Percentiles rank a stretch among this genome's conserved stretches.
Conservation (phyloP, 2,888 invertebrate species). For the Leptopilina drosophilae region DNA sequence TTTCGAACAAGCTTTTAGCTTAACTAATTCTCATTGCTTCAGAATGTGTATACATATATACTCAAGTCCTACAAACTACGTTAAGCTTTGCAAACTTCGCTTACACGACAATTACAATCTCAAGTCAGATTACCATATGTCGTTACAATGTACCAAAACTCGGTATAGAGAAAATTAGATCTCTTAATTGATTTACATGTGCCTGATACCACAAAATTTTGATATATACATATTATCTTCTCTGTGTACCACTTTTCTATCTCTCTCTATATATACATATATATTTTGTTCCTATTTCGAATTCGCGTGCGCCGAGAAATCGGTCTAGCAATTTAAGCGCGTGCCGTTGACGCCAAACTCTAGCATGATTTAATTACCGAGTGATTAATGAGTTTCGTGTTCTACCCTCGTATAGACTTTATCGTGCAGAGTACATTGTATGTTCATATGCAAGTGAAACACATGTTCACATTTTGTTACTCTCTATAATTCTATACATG, state of each 20-base stretch:
- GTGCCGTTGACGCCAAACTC: constrained; percentile 63
- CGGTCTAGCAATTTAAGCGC: constrained; percentile 59
- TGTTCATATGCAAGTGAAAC: constrained; percentile 6
- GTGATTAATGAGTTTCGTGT: constrained; percentile 66
- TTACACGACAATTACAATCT: constrained; percentile 22
- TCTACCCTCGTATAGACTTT: constrained; percentile 48
- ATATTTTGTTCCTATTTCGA: constrained; percentile 15
- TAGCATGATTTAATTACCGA: constrained; percentile 68
- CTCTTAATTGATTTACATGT: neutral
- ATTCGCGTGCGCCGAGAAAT: constrained; percentile 43
- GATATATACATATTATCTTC: neutral
- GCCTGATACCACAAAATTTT: neutral
- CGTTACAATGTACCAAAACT: neutral
- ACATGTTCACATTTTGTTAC: neutral
- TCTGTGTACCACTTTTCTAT: no score
- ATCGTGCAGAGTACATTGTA: constrained; percentile 33
- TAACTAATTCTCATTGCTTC: constrained; percentile 9
- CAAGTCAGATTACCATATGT: constrained; percentile 19
- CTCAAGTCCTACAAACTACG: neutral
- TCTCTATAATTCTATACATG: no score
- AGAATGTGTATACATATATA: neutral
- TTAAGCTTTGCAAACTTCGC: constrained; percentile 7
- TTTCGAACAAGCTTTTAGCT: constrained; percentile 21
- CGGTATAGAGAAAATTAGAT: neutral
- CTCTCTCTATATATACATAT: neutral